phyloP scores from a whole-genome alignment of 1,140 invertebrate genomes.

The Amyelois transitella region DNA sequence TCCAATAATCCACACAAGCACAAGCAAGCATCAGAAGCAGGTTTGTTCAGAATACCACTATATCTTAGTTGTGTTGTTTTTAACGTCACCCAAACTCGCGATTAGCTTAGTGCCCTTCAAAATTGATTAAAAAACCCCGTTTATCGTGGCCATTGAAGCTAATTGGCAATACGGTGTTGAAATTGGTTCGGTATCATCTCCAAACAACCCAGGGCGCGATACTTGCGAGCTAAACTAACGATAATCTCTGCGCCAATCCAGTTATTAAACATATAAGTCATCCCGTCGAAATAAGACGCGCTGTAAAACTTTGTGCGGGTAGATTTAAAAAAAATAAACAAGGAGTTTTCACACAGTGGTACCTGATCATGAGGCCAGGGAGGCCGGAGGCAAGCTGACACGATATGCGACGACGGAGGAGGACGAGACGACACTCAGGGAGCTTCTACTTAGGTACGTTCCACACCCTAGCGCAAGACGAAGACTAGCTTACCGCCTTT shows the following conservation, averaged over 20 bases:
- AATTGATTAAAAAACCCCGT: constrained; percentile 28
- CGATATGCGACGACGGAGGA: constrained; percentile 81
- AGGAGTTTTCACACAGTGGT: constrained; percentile 68
- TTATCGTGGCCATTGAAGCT: constrained; percentile 58
- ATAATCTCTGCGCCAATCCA: too few species aligned
- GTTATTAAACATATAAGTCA: too few species aligned
- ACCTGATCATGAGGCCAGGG: constrained; percentile 73
- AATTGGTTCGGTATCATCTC: constrained; percentile 40
- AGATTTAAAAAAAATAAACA: constrained; percentile 40
- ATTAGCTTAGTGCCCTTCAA: constrained; percentile 8
- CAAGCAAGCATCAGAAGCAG: background rate
- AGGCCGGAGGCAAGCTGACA: constrained; percentile 75
- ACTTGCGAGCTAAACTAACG: background rate
- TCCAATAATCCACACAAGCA: too few species aligned
- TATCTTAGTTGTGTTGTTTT: background rate
- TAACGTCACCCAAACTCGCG: background rate
- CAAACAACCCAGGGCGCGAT: constrained; percentile 5
- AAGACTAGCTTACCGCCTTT: constrained; percentile 63
- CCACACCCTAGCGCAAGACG: constrained; percentile 45
- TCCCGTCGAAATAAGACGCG: too few species aligned
- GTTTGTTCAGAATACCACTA: too few species aligned
- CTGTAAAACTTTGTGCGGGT: background rate
- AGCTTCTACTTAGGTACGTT: constrained; percentile 89
- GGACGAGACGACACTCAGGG: constrained; percentile 89
- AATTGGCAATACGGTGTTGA: constrained; percentile 53